Evolutionary conservation across 1,140 invertebrate species (phyloP).

Genomic region (Bathynomus jamesi): DNA sequence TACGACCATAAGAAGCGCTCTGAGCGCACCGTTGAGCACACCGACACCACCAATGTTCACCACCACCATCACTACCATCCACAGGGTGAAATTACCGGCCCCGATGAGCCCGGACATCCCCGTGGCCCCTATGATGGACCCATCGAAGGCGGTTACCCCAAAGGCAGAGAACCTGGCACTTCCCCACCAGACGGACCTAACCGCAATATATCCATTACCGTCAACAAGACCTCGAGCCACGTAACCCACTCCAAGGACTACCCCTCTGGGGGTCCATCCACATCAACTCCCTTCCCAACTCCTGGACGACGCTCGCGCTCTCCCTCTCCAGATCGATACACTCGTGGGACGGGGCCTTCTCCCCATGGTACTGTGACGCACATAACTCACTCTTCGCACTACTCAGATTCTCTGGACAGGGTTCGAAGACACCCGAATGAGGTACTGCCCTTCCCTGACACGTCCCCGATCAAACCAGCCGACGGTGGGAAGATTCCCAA

Average conservation of each 20-base stretch:
- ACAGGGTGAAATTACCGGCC: constrained; percentile 6
- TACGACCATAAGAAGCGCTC: constrained; percentile 12
- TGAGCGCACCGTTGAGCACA: neutral
- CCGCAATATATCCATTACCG: constrained; percentile 27
- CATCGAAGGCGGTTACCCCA: constrained; percentile 28
- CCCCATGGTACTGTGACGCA: constrained; percentile 8
- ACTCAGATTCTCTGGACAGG: constrained; percentile 33
- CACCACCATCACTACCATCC: neutral
- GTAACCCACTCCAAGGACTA: constrained; percentile 20
- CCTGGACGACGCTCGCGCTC: constrained; percentile 22
- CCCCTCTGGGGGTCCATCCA: constrained; percentile 25
- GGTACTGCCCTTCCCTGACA: constrained; percentile 33
- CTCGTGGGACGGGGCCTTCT: constrained; percentile 1
- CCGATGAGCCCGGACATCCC: constrained; percentile 9
- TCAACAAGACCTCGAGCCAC: constrained; percentile 31
- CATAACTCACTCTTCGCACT: neutral
- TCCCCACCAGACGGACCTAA: constrained; percentile 9
- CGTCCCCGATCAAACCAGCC: constrained; percentile 23
- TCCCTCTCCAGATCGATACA: constrained; percentile 14
- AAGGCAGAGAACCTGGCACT: constrained; percentile 23
- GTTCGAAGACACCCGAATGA: constrained; percentile 24
- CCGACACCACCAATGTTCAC: neutral
- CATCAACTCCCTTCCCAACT: constrained; percentile 33
- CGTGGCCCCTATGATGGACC: constrained; percentile 17
- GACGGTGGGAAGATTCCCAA: constrained; percentile 28